Evolutionary conservation across 2,797 vertebrate genomes (phyloP), one percentile per base, ranked within the genome.

Genomic region (Triplophysa yarkandensis): DNA sequence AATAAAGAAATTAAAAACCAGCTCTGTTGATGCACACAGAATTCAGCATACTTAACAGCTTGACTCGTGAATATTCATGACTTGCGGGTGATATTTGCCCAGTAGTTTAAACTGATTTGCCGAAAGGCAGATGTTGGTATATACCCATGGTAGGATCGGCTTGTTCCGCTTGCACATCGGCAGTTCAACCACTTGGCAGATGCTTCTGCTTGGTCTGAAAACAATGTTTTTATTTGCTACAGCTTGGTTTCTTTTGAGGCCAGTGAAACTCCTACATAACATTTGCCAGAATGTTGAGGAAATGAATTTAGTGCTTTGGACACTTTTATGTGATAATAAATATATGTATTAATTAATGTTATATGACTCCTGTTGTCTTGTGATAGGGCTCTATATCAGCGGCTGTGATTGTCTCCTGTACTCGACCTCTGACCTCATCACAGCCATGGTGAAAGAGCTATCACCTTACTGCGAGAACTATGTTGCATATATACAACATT

Each of bases 41-140:
- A 55, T 27, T 27, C 25, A 27, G 14, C 25, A 28, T 25, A 28
- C 25, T 13, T 16, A 55, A 28, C 25, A 16, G 52, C 52, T 28
- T 28, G 13, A 14, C 52, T 55, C 25, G 17, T 55, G 52, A 55
- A 55, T 55, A 55, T 55, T 55, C 5, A 55, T 55, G n/a, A n/a
- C 2, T 14, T 55, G 52, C 28, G 52, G 52, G 6, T 8, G 52
- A 28, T 55, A 55, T 27, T 27, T 55, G 14, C 13, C 21, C 52
- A 55, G 25, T 16, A 28, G 52, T 55, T 27, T 25, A 27, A 28
- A 55, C 23, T 6, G 23, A 55, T 16, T 27, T 27, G 25, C 52
- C 28, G 52, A 27, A 54, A 54, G 23, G 52, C 52, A 55, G 52
- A 55, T 55, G 52, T 28, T 54, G 50, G 13, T 54, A 11, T 54